These are phyloP conservation scores for Drosophila bunnanda DNA, from an alignment of 2,888 invertebrate species.

Conservation along the genomic window DNA sequence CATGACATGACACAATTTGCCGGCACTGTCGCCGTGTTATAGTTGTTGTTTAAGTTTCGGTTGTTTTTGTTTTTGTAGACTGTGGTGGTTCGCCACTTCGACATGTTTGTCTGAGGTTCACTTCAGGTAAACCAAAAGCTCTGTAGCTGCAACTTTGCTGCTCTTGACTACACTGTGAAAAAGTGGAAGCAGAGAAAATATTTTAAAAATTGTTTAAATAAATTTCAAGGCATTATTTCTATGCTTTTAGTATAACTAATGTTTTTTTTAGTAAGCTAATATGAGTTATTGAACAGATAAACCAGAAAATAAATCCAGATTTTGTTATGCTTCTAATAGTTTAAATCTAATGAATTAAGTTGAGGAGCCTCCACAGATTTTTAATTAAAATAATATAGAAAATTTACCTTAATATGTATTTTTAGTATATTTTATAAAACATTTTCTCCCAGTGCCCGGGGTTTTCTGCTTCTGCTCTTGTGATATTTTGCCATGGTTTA, in stretches of 20 bases:
- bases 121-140: slow-evolving; percentile 43
- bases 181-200: neutral
- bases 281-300: no score
- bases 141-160: slow-evolving; percentile 9
- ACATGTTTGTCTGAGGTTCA: slow-evolving; percentile 73
- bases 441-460: neutral
- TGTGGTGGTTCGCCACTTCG: slow-evolving; percentile 54
- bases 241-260: neutral
- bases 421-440: neutral
- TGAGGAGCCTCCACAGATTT: neutral
- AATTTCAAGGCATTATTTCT: no score
- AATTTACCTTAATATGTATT: no score
- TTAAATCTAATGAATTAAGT: neutral
- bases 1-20: slow-evolving; percentile 80
- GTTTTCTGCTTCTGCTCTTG: slow-evolving; percentile 23
- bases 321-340: neutral
- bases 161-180: slow-evolving; percentile 8
- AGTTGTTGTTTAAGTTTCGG: slow-evolving; percentile 33
- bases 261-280: no score
- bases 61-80: slow-evolving; percentile 42
- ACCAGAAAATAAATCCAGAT: no score
- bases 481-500: slow-evolving; percentile 35
- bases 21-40: slow-evolving; percentile 55
- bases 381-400: no score
- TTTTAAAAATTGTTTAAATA: neutral